Conservation (phyloP, 35 echinoderm and acorn worm species). For the Chiridota heheva region DNA sequence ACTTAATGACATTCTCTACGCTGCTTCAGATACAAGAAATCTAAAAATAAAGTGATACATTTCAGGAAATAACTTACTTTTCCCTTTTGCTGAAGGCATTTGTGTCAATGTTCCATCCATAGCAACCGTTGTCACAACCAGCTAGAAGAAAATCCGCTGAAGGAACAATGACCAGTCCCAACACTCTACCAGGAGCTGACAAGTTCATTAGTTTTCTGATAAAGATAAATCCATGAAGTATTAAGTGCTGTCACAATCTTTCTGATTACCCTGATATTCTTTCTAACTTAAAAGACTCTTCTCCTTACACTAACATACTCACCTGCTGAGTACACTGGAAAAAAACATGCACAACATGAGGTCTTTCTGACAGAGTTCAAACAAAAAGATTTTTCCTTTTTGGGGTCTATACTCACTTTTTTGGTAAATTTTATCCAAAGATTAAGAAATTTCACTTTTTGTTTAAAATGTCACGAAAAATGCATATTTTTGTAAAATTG, state of each 20-base stretch:
- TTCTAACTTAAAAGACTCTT: no score
- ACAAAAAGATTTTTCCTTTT: no score
- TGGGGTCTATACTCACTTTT: no score
- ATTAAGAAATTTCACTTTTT: no score
- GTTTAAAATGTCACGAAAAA: no score
- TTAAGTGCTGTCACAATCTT: neutral
- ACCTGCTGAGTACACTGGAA: no score
- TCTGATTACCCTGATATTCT: neutral
- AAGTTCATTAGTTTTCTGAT: slow-evolving; percentile 69
- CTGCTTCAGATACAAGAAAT: neutral
- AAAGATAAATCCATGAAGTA: neutral
- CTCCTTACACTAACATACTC: no score
- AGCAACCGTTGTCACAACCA: slow-evolving; percentile 89
- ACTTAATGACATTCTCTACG: neutral
- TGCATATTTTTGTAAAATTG: no score
- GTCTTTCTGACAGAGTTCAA: no score
- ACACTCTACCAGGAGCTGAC: slow-evolving; percentile 76
- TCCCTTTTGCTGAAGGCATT: slow-evolving; percentile 68
- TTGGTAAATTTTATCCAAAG: no score
- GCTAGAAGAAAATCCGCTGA: slow-evolving; percentile 73
- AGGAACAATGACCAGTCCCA: slow-evolving; percentile 73
- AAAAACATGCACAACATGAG: no score
- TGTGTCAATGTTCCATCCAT: slow-evolving; percentile 80
- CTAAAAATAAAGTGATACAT: neutral
- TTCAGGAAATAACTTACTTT: slow-evolving; percentile 48